Conservation (phyloP, 2,113 vertebrate genomes). For the Sphyrna mokarran region DNA sequence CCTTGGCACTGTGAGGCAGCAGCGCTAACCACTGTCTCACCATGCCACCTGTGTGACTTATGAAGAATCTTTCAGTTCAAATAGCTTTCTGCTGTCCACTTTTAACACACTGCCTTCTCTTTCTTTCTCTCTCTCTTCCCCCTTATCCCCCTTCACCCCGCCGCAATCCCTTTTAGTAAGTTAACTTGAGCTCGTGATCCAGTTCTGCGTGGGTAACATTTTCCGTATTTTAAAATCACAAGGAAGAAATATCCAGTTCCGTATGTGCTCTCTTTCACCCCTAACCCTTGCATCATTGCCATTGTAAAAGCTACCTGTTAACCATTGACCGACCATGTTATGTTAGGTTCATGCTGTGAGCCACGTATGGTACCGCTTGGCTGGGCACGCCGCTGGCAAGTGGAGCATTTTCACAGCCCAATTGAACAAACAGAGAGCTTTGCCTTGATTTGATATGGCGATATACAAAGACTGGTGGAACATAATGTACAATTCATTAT, state of each 20-base stretch:
- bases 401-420: not conserved
- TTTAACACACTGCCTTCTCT: no score
- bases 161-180: not conserved
- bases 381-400: not conserved
- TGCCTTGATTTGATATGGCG: not conserved
- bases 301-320: not conserved
- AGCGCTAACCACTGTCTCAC: no score
- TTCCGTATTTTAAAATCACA: not conserved
- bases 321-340: not conserved
- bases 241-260: not conserved
- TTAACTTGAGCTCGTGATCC: not conserved
- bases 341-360: not conserved
- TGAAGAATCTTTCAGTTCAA: not conserved
- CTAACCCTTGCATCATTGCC: not conserved
- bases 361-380: not conserved
- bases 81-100: not conserved
- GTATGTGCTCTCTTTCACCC: not conserved
- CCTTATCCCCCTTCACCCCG: no score
- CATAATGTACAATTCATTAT: constrained; percentile 13
- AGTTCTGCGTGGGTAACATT: not conserved
- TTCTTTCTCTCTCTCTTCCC: no score
- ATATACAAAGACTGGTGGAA: constrained; percentile 25
- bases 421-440: not conserved
- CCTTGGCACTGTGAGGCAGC: no score
- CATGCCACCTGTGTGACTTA: not conserved